These are phyloP conservation scores for Halichondria panicea DNA, from an alignment of 37 sponge, comb jelly and placozoan genomes.

Conservation along the genomic window DNA sequence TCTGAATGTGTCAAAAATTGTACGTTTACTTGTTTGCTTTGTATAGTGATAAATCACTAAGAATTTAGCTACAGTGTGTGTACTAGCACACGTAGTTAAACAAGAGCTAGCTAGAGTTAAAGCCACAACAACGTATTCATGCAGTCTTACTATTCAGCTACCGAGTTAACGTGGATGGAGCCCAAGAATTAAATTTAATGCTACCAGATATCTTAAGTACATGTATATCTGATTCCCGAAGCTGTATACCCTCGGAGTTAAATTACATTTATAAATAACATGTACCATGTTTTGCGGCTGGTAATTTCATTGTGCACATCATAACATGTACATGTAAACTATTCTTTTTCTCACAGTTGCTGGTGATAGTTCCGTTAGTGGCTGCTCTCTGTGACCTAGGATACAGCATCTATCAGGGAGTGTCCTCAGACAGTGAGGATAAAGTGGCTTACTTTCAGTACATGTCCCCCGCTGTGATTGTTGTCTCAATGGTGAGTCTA, in stretches of 20 bases:
- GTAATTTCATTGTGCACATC: too few species aligned
- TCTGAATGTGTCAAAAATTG: slow-evolving; percentile 59
- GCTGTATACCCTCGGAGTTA: too few species aligned
- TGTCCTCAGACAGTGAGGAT: neutral
- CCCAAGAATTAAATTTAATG: too few species aligned
- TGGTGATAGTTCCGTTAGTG: slow-evolving; percentile 26
- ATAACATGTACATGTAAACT: too few species aligned
- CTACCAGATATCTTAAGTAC: too few species aligned
- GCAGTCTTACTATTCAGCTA: too few species aligned
- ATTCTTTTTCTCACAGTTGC: slow-evolving; percentile 24
- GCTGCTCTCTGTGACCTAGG: slow-evolving; percentile 54
- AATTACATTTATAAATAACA: too few species aligned
- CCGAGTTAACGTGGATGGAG: too few species aligned
- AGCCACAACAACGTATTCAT: too few species aligned
- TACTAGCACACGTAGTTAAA: neutral
- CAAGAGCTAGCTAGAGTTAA: too few species aligned
- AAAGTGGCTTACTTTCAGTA: slow-evolving; percentile 46
- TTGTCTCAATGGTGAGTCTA: slow-evolving; percentile 49
- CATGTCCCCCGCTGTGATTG: slow-evolving; percentile 56
- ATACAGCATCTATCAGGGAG: slow-evolving; percentile 37
- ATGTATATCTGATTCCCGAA: neutral
- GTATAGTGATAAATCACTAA: neutral
- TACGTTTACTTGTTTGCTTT: neutral
- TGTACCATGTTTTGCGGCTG: too few species aligned
- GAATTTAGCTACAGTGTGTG: neutral